phyloP scores from a whole-genome alignment of 2,797 vertebrate genomes.

The Rhincodon typus region DNA sequence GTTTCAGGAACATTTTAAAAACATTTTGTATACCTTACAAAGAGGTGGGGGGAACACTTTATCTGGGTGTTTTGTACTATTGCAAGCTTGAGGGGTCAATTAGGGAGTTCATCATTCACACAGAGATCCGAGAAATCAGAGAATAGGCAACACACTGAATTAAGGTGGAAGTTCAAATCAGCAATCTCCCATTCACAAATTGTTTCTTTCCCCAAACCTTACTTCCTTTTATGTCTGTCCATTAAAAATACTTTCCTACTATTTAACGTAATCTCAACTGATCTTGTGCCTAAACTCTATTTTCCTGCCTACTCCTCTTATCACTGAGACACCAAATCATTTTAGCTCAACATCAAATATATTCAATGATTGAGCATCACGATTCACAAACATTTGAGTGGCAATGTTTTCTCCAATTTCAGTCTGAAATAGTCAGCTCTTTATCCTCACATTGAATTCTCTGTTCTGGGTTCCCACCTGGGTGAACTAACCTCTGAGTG shows the following conservation, averaged over 20 bases:
- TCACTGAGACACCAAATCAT: neutral
- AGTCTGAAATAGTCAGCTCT: neutral
- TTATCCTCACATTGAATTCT: neutral
- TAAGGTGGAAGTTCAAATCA: neutral
- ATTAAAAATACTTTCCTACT: neutral
- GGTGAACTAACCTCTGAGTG: neutral
- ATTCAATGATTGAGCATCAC: neutral
- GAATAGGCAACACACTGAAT: neutral
- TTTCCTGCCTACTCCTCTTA: too few relatives aligned
- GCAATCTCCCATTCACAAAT: neutral
- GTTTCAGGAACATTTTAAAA: neutral
- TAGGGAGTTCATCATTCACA: neutral
- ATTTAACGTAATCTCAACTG: too few relatives aligned
- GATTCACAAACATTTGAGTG: neutral
- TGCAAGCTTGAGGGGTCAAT: too few relatives aligned
- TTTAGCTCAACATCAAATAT: neutral
- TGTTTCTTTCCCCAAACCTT: neutral
- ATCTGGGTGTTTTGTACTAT: too few relatives aligned
- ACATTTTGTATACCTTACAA: neutral
- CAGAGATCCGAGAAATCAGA: neutral
- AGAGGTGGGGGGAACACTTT: neutral
- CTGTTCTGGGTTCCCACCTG: neutral
- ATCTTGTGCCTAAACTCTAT: too few relatives aligned
- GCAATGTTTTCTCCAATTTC: neutral
- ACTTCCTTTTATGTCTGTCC: neutral